Evolutionary conservation across 2,113 vertebrate species (phyloP).

Genomic region (Callipepla squamata): DNA sequence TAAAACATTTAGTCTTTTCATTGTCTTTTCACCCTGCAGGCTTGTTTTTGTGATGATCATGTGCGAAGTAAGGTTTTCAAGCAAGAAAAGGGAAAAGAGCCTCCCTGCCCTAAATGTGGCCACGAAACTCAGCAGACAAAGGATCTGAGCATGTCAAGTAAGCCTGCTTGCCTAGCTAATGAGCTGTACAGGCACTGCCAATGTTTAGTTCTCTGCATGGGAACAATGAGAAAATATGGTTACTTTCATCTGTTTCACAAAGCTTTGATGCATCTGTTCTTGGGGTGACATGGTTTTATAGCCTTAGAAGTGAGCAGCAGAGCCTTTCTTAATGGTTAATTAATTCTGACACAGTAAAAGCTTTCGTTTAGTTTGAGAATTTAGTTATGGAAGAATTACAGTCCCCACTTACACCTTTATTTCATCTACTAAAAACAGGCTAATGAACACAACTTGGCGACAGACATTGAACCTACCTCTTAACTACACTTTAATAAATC

Average conservation of each 20-base stretch:
- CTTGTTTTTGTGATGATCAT: conserved; percentile 96
- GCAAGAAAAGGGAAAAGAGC: conserved; percentile 94
- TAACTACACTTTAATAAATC: not conserved
- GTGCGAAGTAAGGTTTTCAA: conserved; percentile 97
- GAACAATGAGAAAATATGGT: not conserved
- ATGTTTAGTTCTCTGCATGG: not conserved
- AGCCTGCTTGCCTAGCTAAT: conserved; percentile 62
- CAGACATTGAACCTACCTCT: not conserved
- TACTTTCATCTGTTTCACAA: not conserved
- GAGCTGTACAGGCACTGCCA: not conserved
- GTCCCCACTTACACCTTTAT: not conserved
- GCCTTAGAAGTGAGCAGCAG: not conserved
- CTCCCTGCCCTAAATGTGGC: conserved; percentile 96
- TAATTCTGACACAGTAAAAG: not conserved
- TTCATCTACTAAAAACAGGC: not conserved
- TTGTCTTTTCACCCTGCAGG: conserved; percentile 74
- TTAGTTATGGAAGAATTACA: not conserved
- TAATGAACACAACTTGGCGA: not conserved
- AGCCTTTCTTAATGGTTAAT: not conserved
- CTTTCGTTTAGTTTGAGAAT: not conserved
- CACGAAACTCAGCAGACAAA: conserved; percentile 98
- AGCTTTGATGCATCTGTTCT: not conserved
- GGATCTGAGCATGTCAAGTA: conserved; percentile 99
- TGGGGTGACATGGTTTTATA: not conserved
- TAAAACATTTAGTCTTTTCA: not conserved